These are phyloP conservation scores for Melanchra persicariae DNA, from an alignment of 2,888 invertebrate species.

Conservation along the genomic window DNA sequence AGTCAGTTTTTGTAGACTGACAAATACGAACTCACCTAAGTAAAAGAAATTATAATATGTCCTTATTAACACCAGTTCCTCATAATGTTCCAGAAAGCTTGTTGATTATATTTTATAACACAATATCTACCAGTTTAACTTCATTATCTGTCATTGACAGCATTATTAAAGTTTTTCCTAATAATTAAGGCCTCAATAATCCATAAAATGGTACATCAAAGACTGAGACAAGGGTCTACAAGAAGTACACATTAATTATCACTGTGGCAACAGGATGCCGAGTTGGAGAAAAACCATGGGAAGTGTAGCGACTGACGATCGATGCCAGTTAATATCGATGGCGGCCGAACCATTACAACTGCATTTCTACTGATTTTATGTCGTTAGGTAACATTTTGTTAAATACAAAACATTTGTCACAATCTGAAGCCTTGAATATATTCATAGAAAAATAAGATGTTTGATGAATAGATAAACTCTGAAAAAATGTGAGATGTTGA, in stretches of 20 bases:
- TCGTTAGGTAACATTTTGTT: slow-evolving; percentile 11
- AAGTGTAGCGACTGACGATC: slow-evolving; percentile 49
- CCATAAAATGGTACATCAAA: slow-evolving; percentile 27
- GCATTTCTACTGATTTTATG: slow-evolving; percentile 41
- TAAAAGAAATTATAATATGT: too few relatives aligned
- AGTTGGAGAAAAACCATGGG: slow-evolving; percentile 59
- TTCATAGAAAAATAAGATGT: background rate
- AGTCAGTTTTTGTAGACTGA: too few relatives aligned
- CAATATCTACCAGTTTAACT: background rate
- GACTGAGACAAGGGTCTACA: slow-evolving; percentile 30
- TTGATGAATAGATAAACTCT: too few relatives aligned
- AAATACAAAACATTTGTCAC: background rate
- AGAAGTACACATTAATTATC: slow-evolving; percentile 58
- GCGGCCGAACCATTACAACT: slow-evolving; percentile 37
- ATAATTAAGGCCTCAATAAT: slow-evolving; percentile 28
- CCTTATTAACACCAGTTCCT: too few relatives aligned
- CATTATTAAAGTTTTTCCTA: background rate
- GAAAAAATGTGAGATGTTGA: background rate
- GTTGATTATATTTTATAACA: too few relatives aligned
- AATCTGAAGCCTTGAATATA: background rate
- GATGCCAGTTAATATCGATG: slow-evolving; percentile 44
- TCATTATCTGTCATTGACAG: background rate
- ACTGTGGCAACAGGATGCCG: slow-evolving; percentile 56
- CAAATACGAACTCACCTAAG: too few relatives aligned
- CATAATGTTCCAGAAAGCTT: too few relatives aligned